Percentiles rank a stretch among this genome's conserved stretches.
phyloP scores from a whole-genome alignment of 2,113 vertebrate genomes.

The Ptilonorhynchus violaceus region DNA sequence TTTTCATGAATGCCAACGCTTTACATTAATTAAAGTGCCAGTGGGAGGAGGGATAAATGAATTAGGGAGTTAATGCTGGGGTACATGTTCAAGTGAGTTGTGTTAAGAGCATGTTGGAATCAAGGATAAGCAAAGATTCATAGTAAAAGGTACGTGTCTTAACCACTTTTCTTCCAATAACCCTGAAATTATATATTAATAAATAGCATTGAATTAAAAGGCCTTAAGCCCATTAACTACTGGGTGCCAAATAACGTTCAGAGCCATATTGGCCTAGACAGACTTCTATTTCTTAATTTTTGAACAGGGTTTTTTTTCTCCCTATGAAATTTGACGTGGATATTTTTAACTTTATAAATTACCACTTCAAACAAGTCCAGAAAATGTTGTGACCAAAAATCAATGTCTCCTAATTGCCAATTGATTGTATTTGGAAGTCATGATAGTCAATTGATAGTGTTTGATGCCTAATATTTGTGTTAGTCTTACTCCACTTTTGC shows the following conservation, averaged over 20 bases:
- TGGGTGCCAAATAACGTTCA: neutral
- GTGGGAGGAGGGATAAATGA: neutral
- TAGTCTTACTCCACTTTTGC: neutral
- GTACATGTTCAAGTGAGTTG: neutral
- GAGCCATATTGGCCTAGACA: neutral
- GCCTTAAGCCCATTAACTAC: neutral
- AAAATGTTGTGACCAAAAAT: neutral
- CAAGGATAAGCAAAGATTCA: neutral
- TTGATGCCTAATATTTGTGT: neutral
- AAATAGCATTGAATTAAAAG: neutral
- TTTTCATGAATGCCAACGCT: neutral
- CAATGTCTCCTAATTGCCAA: neutral
- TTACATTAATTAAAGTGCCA: neutral
- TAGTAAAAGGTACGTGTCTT: neutral
- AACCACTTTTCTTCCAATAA: neutral
- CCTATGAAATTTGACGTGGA: neutral
- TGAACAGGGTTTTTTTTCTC: neutral
- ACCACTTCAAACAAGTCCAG: neutral
- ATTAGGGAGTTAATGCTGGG: neutral
- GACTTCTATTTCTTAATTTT: neutral
- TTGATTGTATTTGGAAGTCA: neutral
- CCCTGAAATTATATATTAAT: neutral
- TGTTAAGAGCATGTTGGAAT: neutral
- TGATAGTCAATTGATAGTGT: neutral
- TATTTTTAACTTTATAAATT: neutral